A percentile compares a stretch with the other conserved stretches of the same genome.
Conservation (phyloP, 2,113 vertebrate genomes). For the Asarcornis scutulata region DNA sequence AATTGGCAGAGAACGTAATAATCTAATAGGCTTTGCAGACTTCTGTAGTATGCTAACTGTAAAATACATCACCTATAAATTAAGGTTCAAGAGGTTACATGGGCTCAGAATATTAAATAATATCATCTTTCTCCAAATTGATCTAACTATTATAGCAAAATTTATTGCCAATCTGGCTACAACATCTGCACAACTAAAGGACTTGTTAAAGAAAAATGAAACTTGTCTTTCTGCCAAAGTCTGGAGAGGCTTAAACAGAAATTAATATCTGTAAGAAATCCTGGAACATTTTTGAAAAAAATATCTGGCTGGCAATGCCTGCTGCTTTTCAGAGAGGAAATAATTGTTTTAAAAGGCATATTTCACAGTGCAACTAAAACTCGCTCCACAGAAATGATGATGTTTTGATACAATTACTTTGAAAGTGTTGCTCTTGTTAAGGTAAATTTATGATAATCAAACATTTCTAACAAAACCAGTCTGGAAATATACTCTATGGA, state of each 20-base stretch:
- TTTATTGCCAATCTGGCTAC: conserved; percentile 69
- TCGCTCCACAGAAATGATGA: neutral
- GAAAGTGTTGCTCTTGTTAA: neutral
- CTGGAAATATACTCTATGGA: neutral
- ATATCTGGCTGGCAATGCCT: conserved; percentile 25
- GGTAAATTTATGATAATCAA: conserved; percentile 23
- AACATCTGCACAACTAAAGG: conserved; percentile 68
- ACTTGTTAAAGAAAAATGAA: conserved; percentile 69
- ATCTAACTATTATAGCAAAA: conserved; percentile 52
- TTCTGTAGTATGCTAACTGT: neutral
- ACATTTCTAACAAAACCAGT: neutral
- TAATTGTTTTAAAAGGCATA: neutral
- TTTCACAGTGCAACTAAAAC: neutral
- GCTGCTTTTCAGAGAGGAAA: conserved; percentile 18
- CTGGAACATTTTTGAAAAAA: conserved; percentile 47
- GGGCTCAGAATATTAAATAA: conserved; percentile 52
- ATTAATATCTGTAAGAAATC: conserved; percentile 59
- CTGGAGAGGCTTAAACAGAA: conserved; percentile 56
- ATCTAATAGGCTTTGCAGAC: neutral
- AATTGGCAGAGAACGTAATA: neutral
- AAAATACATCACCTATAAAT: conserved; percentile 36
- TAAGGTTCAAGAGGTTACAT: conserved; percentile 48
- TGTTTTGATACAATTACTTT: neutral
- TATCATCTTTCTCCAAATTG: conserved; percentile 19
- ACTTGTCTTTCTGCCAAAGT: conserved; percentile 68